Base-by-base conservation (phyloP, 2,888 invertebrate genomes). In the Phyto melanocephala region DNA sequence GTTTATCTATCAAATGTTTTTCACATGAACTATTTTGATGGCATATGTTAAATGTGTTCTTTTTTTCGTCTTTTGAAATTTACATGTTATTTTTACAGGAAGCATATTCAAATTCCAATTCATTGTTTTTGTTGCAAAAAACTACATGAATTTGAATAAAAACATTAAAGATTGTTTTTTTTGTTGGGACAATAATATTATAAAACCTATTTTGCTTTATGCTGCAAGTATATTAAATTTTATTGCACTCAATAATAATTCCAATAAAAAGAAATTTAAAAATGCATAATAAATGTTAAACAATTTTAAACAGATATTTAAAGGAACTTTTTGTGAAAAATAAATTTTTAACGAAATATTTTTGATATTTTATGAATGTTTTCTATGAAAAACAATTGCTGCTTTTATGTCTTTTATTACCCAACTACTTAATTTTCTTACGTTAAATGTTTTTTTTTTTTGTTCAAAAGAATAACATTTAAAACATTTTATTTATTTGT, bases 1-100 rank as follows among this genome's bases (percentile, higher is more conserved):
- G 65, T 74, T 74, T 37, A 58, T 45, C 60, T 28, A 68, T 54
- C 40, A 54, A 20, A 50, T 75, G 50, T 52, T 68, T 60, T 74
- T 54, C 28, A 37, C 20, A 62, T 67, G 22, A 60, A 62, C 17
- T 54, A 20, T 60, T 68, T 68, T 20, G 22, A 50, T 50, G n/a
- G 60, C 65, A 72, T 50, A 42, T 60, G 67, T 58, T 47, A 62
- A 56, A 42, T 54, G 40, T 68, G 17, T 50, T 50, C 15, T 50
- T n/a, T 50, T 58, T 58, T 7, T 11, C 45, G 24, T 22, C 35
- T n/a, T 33, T 54, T 22, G 35, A 47, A 11, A 20, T 24, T 35
- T 11, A 33, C 35, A 33, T 56, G 56, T 24, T 60, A 40, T 45
- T 47, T 65, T 65, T 47, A 20, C 20, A 20, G 45, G 22, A 45